Evolutionary conservation across 2,113 vertebrate genomes (phyloP).

Genomic region (Lagenorhynchus albirostris): DNA sequence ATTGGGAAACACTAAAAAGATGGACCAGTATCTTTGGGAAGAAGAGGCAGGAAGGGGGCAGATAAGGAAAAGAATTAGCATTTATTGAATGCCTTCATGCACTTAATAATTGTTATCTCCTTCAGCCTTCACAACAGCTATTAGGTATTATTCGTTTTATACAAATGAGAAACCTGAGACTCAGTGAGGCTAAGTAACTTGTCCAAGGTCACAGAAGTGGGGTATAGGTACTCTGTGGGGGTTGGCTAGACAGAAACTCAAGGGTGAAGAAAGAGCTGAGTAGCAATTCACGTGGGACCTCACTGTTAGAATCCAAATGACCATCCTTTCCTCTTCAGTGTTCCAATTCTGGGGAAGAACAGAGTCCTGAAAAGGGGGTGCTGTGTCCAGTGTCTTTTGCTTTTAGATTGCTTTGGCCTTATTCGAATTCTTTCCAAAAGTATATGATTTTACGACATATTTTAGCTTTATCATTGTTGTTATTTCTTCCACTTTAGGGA

Average conservation of each 20-base stretch:
- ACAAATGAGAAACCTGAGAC: not conserved
- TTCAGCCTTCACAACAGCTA: not conserved
- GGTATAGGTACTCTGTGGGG: not conserved
- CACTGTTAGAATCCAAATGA: not conserved
- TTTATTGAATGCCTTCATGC: not conserved
- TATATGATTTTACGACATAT: not conserved
- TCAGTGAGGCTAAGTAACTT: not conserved
- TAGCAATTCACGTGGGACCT: not conserved
- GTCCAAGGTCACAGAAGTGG: not conserved
- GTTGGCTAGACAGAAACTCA: not conserved
- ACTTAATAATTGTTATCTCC: not conserved
- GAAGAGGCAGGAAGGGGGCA: not conserved
- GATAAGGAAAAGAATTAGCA: not conserved
- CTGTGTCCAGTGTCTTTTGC: constrained; percentile 21
- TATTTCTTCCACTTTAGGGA: constrained; percentile 6
- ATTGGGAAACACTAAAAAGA: not conserved
- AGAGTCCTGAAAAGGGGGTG: not conserved
- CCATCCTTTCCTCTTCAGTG: not conserved
- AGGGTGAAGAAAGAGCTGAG: not conserved
- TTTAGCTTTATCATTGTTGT: not conserved
- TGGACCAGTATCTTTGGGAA: not conserved
- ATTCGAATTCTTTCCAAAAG: constrained; percentile 35
- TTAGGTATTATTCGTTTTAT: not conserved
- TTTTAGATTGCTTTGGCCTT: constrained; percentile 28
- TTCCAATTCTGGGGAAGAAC: constrained; percentile 31